Base-by-base conservation (phyloP, 2,888 invertebrate species). In the Andricus curvator region DNA sequence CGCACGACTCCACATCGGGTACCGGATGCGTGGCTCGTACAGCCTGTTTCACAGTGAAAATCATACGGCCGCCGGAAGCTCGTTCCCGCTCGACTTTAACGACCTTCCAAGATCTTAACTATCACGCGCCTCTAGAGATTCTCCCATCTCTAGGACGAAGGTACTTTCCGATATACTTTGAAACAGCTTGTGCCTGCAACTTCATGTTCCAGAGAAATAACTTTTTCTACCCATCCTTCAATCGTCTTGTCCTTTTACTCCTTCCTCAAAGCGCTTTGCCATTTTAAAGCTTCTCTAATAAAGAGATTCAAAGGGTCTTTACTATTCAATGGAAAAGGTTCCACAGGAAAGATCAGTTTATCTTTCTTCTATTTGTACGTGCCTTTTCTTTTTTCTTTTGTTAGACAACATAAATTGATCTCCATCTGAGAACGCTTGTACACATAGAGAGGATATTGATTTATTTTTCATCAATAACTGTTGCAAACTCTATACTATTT, bases 161-260 rank as follows among this genome's bases (percentile, higher is more conserved):
- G 51, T 20, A 81, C 78, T 83, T 84, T 83, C 81, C 80, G 81
- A 82, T 83, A 81, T 84, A 78, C 83, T 79, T 74, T 44, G 76
- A 37, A 64, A 66, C 22, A 41, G n/a, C 37, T 44, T 76, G 22
- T 41, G 62, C 11, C 29, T 44, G 41, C 22, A 65, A 20, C 41
- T 77, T n/a, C 25, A 44, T 44, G 29, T 64, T 44, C 25, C 62
- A 11, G 29, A 44, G 25, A 33, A 60, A 37, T 51, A 77, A 33
- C n/a, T 74, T 4, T 17, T 29, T 33, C 29, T n/a, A 29, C 20
- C 25, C 15, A 22, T 68, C 29, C 15, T 64, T 25, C 8, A 64
- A 37, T 37, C 37, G 37, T 29, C 64, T 9, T 64, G 29, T 29
- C 64, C 15, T 64, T 64, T 29, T 25, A 64, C 25, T 29, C 6